A percentile compares a stretch with the other conserved stretches of the same genome.
phyloP scores from a whole-genome alignment of 2,797 vertebrate species.

The Philypnodon macrostomus region DNA sequence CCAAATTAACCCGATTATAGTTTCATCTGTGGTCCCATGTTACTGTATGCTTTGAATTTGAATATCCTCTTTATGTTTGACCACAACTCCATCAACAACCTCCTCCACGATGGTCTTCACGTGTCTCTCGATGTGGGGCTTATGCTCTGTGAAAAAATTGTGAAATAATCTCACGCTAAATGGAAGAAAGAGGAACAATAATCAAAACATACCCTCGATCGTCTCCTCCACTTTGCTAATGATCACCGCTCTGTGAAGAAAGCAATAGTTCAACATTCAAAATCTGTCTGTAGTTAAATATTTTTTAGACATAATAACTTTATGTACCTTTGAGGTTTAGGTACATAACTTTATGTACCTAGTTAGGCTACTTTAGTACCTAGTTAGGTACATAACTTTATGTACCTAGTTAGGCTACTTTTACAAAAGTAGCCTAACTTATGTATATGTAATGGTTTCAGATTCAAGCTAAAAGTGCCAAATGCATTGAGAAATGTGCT shows the following conservation, averaged over 20 bases:
- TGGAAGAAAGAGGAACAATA: neutral
- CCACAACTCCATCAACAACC: slow-evolving; percentile 62
- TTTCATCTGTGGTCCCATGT: neutral
- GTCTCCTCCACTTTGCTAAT: slow-evolving; percentile 32
- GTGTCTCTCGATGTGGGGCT: slow-evolving; percentile 58
- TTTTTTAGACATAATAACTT: no score
- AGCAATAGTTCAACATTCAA: neutral
- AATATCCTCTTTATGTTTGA: slow-evolving; percentile 39
- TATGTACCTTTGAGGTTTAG: no score
- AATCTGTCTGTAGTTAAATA: neutral
- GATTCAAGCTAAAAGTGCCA: no score
- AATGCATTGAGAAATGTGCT: no score
- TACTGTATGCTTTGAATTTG: slow-evolving; percentile 39
- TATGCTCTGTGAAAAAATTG: slow-evolving; percentile 41
- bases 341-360: no score
- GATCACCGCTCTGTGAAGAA: slow-evolving; percentile 34
- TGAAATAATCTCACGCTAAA: neutral
- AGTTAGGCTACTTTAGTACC: no score
- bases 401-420: no score
- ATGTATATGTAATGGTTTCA: no score
- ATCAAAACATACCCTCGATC: slow-evolving; percentile 43
- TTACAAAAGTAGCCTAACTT: no score
- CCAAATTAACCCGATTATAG: no score
- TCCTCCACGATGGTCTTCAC: slow-evolving; percentile 66
- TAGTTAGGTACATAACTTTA: no score